These are phyloP conservation scores for Tyto alba DNA, from an alignment of 2,113 vertebrate species.

Conservation along the genomic window DNA sequence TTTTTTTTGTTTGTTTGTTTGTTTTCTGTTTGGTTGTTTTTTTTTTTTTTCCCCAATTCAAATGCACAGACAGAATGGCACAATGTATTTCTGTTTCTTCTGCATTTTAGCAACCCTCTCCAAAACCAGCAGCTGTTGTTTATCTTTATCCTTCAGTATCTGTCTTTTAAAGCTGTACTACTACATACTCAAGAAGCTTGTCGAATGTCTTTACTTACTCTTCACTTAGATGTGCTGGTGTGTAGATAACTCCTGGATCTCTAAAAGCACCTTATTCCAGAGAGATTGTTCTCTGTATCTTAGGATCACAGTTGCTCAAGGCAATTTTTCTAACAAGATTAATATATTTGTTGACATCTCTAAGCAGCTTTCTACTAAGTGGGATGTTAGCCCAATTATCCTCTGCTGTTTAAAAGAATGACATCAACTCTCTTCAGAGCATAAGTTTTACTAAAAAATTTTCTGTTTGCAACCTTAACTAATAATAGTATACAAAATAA, in stretches of 20 bases:
- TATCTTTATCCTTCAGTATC: slow-evolving; percentile 1
- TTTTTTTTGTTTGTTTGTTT: no score
- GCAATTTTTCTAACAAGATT: slow-evolving; percentile 28
- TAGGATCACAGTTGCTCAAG: not conserved
- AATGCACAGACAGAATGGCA: not conserved
- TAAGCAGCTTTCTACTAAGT: slow-evolving; percentile 22
- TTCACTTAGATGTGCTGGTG: not conserved
- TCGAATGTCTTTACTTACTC: not conserved
- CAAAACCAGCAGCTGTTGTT: not conserved
- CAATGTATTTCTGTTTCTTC: not conserved
- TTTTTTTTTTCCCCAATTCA: not conserved
- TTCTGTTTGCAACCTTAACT: not conserved
- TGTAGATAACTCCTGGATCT: not conserved
- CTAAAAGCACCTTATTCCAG: not conserved
- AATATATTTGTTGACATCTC: slow-evolving; percentile 25
- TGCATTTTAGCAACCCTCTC: not conserved
- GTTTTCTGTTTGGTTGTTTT: no score
- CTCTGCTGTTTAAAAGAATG: not conserved
- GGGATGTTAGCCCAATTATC: not conserved
- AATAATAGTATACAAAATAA: not conserved
- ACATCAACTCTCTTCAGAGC: not conserved
- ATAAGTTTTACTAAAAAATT: not conserved
- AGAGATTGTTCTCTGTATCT: slow-evolving; percentile 11
- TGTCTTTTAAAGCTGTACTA: not conserved
- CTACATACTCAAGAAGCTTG: not conserved